Conservation (phyloP, 2,888 invertebrate genomes). For the Eupithecia insigniata region DNA sequence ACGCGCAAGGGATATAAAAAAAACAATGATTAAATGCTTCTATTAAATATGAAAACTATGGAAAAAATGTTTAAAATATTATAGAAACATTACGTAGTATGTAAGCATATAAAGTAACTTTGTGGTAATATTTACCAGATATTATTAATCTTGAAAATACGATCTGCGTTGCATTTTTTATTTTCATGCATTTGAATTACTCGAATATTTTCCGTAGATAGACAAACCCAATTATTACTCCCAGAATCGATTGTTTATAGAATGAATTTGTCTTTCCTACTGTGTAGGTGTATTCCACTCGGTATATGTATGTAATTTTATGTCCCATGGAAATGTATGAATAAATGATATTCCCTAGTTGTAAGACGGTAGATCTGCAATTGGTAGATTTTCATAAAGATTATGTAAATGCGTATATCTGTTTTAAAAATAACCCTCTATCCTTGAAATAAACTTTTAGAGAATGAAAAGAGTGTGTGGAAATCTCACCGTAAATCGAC, state of each 20-base stretch:
- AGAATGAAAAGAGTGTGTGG: slow-evolving; percentile 42
- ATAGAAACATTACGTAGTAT: slow-evolving; percentile 58
- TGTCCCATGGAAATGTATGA: slow-evolving; percentile 34
- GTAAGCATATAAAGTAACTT: slow-evolving; percentile 53
- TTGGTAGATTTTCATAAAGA: slow-evolving; percentile 35
- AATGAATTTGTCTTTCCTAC: slow-evolving; percentile 61
- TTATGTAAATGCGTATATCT: neutral
- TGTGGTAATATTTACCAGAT: slow-evolving; percentile 45
- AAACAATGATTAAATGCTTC: slow-evolving; percentile 61
- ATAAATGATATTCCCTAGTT: slow-evolving; percentile 47
- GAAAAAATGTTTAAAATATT: slow-evolving; percentile 44
- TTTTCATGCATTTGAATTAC: slow-evolving; percentile 48
- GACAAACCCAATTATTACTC: slow-evolving; percentile 41
- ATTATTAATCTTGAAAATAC: slow-evolving; percentile 22
- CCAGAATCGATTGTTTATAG: slow-evolving; percentile 39
- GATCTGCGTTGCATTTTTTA: slow-evolving; percentile 46
- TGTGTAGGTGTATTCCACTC: slow-evolving; percentile 59
- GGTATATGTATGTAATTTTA: slow-evolving; percentile 38
- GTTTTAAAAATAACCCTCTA: slow-evolving; percentile 2
- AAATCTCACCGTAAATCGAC: slow-evolving; percentile 20
- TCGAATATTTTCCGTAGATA: slow-evolving; percentile 58
- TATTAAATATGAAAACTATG: slow-evolving; percentile 48
- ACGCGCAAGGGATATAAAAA: slow-evolving; percentile 51
- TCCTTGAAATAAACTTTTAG: slow-evolving; percentile 8
- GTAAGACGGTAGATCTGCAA: slow-evolving; percentile 44